Evolutionary conservation across 2,797 vertebrate species (phyloP).

Genomic region (Todus mexicanus): DNA sequence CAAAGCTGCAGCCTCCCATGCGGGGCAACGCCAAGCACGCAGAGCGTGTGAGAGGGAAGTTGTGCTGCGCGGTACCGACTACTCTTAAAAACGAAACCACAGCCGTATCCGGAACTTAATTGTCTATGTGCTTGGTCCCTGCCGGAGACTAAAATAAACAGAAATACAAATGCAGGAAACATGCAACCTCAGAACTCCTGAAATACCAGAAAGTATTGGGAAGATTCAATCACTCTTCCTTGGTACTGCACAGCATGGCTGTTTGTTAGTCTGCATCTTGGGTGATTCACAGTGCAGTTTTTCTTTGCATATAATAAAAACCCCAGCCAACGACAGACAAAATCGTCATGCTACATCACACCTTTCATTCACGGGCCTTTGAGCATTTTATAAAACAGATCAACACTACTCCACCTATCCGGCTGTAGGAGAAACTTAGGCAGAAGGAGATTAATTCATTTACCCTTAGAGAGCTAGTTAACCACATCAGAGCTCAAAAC

Average conservation of each 20-base stretch:
- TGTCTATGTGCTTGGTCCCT: neutral
- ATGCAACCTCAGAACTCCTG: neutral
- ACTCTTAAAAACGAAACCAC: neutral
- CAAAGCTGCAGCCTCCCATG: neutral
- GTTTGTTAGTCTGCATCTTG: neutral
- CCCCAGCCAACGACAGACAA: neutral
- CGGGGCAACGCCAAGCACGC: neutral
- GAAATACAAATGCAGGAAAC: slow-evolving; percentile 1
- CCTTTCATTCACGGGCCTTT: neutral
- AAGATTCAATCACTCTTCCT: accelerated
- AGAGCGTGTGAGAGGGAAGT: neutral
- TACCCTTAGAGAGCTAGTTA: neutral
- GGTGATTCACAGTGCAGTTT: accelerated
- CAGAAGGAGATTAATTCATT: neutral
- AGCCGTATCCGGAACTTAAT: neutral
- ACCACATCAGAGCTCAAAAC: neutral
- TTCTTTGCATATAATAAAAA: accelerated
- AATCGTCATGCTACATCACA: neutral
- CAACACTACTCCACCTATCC: neutral
- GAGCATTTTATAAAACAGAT: neutral
- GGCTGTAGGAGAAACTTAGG: neutral
- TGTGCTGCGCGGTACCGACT: accelerated
- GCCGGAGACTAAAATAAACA: neutral
- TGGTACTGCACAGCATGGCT: accelerated
- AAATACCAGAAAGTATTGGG: neutral